phyloP scores from a whole-genome alignment of 2,797 vertebrate genomes.

The Iguana delicatissima region DNA sequence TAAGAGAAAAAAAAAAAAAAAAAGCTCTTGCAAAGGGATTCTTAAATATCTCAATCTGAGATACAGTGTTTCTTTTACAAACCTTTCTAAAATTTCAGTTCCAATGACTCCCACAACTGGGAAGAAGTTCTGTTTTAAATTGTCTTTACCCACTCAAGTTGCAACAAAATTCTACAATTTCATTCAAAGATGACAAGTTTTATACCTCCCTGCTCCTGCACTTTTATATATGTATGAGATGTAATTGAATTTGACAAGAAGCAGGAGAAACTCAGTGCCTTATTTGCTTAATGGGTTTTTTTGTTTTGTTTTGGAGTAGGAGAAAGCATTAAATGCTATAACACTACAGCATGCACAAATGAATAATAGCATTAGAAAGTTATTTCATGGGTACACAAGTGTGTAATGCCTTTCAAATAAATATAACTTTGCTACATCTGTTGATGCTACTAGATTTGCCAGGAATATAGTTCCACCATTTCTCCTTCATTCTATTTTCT shows the following conservation, averaged over 20 bases:
- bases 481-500: background rate
- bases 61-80: background rate
- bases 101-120: background rate
- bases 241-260: background rate
- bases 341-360: rapidly evolving
- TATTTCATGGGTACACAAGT: background rate
- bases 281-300: conserved; percentile 49
- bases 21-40: no score
- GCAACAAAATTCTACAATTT: background rate
- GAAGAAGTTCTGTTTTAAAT: conserved; percentile 34
- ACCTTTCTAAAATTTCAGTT: background rate
- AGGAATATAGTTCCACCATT: conserved; percentile 15
- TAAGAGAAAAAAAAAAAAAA: background rate
- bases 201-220: conserved; percentile 25
- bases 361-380: background rate
- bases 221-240: conserved; percentile 41
- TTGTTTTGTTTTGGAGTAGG: background rate
- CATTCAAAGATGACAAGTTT: background rate
- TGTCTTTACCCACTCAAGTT: conserved; percentile 16
- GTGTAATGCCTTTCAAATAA: conserved; percentile 34
- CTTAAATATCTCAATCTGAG: no score
- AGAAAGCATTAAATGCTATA: rapidly evolving
- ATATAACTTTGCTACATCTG: background rate
- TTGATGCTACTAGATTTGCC: rapidly evolving
- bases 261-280: conserved; percentile 53